Conservation (phyloP, 2,113 vertebrate species). For the Morone saxatilis region DNA sequence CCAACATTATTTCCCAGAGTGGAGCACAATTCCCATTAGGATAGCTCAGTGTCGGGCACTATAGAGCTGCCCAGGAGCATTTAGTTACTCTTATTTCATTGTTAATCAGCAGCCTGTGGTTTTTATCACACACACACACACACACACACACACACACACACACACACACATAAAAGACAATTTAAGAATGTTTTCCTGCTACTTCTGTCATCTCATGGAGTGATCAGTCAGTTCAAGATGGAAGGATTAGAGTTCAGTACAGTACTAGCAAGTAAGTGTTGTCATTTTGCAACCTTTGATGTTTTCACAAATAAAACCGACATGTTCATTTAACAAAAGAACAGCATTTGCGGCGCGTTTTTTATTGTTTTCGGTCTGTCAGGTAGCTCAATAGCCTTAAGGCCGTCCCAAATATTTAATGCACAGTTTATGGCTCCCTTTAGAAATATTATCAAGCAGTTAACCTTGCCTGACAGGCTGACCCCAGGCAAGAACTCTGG, state of each 20-base stretch:
- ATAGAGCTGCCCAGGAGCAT: slow-evolving; percentile 20
- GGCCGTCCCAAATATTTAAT: slow-evolving; percentile 69
- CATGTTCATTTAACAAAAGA: neutral
- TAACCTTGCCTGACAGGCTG: slow-evolving; percentile 68
- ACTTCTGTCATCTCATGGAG: slow-evolving; percentile 5
- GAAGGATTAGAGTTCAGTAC: neutral
- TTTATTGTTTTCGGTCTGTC: slow-evolving; percentile 31
- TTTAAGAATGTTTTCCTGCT: neutral
- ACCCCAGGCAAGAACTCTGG: slow-evolving; percentile 48
- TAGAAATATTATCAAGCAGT: slow-evolving; percentile 68
- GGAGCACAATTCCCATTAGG: slow-evolving; percentile 15
- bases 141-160: neutral
- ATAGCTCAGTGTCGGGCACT: neutral
- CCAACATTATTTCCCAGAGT: slow-evolving; percentile 10
- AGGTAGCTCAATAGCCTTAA: slow-evolving; percentile 43
- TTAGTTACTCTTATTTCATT: slow-evolving; percentile 19
- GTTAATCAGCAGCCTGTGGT: slow-evolving; percentile 22
- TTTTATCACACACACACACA: neutral
- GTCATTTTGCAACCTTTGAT: neutral
- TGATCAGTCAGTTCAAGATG: slow-evolving; percentile 10
- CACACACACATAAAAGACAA: neutral
- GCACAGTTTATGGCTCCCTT: slow-evolving; percentile 56
- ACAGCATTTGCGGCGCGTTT: neutral
- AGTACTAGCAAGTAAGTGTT: neutral
- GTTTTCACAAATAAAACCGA: slow-evolving; percentile 13